A percentile compares a stretch with the other conserved stretches of the same genome.
phyloP scores from a whole-genome alignment of 2,888 invertebrate genomes.

The Rutpela maculata region DNA sequence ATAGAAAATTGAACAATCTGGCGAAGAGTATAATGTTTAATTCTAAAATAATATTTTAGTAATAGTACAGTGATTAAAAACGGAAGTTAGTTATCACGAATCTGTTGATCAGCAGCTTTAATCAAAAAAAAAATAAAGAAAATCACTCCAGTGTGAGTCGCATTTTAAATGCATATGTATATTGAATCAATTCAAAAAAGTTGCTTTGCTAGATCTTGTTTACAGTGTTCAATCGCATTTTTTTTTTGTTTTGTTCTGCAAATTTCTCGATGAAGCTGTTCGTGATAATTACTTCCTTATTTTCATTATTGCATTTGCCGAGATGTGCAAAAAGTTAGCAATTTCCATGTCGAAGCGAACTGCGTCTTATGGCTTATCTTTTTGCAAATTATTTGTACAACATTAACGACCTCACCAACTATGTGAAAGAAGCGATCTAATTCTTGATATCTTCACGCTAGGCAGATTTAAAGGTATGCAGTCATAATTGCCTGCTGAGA shows the following conservation, averaged over 20 bases:
- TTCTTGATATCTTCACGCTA: not conserved
- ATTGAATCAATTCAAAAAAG: not conserved
- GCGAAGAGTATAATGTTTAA: no score
- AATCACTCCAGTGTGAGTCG: no score
- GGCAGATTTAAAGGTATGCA: not conserved
- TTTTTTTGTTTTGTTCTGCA: not conserved
- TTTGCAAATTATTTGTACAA: not conserved
- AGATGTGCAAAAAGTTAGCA: not conserved
- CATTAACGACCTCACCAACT: not conserved
- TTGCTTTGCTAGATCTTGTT: not conserved
- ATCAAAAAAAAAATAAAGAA: no score
- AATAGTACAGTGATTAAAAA: no score
- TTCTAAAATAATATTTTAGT: no score
- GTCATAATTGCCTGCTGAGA: not conserved
- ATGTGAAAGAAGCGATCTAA: not conserved
- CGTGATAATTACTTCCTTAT: not conserved
- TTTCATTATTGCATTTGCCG: not conserved
- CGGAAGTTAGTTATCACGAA: no score
- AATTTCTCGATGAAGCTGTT: not conserved
- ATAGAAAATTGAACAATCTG: no score
- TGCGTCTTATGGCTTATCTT: not conserved
- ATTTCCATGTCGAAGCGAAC: not conserved
- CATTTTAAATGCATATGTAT: no score
- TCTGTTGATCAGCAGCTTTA: no score
- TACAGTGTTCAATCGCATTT: not conserved